These are phyloP conservation scores for Semnornis frantzii DNA, from an alignment of 2,113 vertebrate species.

Conservation along the genomic window DNA sequence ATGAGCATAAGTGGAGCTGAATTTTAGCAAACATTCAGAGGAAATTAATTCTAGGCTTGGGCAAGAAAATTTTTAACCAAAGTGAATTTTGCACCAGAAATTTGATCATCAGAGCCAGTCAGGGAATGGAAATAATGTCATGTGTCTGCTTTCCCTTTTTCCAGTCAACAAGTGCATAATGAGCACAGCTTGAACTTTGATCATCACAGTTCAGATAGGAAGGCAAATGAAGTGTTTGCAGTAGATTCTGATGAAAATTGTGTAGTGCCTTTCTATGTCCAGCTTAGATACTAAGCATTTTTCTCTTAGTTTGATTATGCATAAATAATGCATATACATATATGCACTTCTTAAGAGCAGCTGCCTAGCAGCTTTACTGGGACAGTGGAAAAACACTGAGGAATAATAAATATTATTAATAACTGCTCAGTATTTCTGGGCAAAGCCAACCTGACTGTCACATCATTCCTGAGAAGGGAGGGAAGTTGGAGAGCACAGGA, in stretches of 20 bases:
- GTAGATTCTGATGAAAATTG: constrained; percentile 10
- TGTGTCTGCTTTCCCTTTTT: background rate
- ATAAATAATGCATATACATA: background rate
- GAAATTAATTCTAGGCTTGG: background rate
- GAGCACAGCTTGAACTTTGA: constrained; percentile 28
- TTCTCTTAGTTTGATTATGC: background rate
- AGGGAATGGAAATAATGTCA: background rate
- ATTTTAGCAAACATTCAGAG: constrained; percentile 24
- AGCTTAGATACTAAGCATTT: background rate
- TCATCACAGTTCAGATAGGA: background rate
- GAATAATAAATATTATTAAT: constrained; percentile 44
- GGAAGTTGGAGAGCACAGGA: background rate
- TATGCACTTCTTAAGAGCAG: background rate
- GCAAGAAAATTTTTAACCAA: background rate
- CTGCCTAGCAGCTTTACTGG: background rate
- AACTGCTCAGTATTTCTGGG: constrained; percentile 15
- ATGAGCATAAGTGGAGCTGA: background rate
- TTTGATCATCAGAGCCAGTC: background rate
- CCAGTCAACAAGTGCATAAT: background rate
- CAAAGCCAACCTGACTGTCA: constrained; percentile 25
- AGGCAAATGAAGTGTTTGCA: constrained; percentile 7
- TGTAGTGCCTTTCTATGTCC: background rate
- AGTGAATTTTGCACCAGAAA: background rate
- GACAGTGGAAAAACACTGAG: constrained; percentile 27
- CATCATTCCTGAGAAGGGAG: constrained; percentile 23